Conservation (phyloP, 2,888 invertebrate species). For the Eupithecia dodoneata region DNA sequence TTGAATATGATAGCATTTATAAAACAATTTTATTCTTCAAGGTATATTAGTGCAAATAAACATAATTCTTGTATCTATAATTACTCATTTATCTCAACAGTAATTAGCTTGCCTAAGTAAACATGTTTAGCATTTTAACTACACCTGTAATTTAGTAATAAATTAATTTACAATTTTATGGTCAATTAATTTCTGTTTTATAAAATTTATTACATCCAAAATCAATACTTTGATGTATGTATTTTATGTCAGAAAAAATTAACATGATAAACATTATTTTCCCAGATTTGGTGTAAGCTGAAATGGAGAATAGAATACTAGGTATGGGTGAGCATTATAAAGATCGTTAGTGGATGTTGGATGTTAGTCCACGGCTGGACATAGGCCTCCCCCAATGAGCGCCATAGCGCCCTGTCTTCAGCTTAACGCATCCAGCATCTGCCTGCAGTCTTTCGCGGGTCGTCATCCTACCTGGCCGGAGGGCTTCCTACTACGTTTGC, state of each 20-base stretch:
- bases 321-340: constrained; percentile 43
- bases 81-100: constrained; percentile 28
- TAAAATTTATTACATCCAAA: constrained; percentile 6
- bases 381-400: too few species aligned
- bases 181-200: not conserved
- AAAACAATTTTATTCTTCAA: not conserved
- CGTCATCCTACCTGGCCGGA: too few species aligned
- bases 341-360: too few species aligned
- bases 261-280: constrained; percentile 41
- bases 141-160: constrained; percentile 15
- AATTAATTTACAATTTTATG: not conserved
- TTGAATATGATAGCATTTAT: not conserved
- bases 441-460: too few species aligned
- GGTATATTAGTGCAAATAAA: constrained; percentile 1
- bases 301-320: constrained; percentile 71
- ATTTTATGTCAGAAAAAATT: not conserved
- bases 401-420: too few species aligned
- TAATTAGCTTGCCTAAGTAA: constrained; percentile 34
- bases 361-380: too few species aligned
- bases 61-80: not conserved
- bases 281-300: constrained; percentile 65
- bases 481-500: too few species aligned
- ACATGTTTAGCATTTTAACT: constrained; percentile 41
- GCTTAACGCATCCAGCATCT: too few species aligned
- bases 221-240: not conserved